A percentile compares a stretch with the other conserved stretches of the same genome.
These are phyloP conservation scores for Geothlypis trichas DNA, from an alignment of 2,113 vertebrate species.

Conservation along the genomic window DNA sequence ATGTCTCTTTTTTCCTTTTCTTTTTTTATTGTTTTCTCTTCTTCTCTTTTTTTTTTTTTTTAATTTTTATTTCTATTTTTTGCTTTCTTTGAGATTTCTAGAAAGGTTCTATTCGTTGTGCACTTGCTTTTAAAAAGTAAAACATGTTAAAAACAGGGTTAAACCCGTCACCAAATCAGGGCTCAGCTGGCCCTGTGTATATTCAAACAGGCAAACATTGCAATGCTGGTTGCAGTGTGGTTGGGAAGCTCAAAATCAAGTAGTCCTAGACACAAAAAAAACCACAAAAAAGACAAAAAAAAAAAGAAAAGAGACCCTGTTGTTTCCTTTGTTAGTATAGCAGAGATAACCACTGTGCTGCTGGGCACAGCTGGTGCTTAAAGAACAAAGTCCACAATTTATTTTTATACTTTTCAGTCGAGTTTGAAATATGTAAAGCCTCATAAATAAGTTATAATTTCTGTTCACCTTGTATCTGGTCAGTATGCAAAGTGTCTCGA, in stretches of 20 bases:
- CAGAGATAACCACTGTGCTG: conserved; percentile 44
- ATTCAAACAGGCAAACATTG: conserved; percentile 7
- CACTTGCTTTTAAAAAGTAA: conserved; percentile 81
- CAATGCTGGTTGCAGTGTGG: neutral
- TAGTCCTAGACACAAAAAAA: conserved; percentile 40
- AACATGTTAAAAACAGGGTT: conserved; percentile 63
- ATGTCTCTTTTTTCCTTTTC: neutral
- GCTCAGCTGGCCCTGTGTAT: conserved; percentile 63
- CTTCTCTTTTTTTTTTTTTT: neutral
- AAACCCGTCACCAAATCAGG: conserved; percentile 70
- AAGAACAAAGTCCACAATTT: conserved; percentile 78
- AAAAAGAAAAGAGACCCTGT: conserved; percentile 12
- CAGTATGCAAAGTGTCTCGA: conserved; percentile 70
- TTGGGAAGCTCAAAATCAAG: conserved; percentile 68
- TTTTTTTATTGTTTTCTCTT: neutral
- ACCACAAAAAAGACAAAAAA: neutral
- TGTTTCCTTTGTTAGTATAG: conserved; percentile 60
- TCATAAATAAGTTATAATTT: conserved; percentile 75
- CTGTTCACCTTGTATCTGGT: conserved; percentile 74
- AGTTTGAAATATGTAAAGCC: conserved; percentile 76
- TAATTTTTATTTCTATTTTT: neutral
- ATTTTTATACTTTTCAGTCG: conserved; percentile 82
- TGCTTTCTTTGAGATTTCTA: conserved; percentile 71
- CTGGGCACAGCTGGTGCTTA: conserved; percentile 59
- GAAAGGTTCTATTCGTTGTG: conserved; percentile 79